These are phyloP conservation scores for Psittacula derbiana DNA, from an alignment of 2,797 vertebrate genomes.

Conservation along the genomic window DNA sequence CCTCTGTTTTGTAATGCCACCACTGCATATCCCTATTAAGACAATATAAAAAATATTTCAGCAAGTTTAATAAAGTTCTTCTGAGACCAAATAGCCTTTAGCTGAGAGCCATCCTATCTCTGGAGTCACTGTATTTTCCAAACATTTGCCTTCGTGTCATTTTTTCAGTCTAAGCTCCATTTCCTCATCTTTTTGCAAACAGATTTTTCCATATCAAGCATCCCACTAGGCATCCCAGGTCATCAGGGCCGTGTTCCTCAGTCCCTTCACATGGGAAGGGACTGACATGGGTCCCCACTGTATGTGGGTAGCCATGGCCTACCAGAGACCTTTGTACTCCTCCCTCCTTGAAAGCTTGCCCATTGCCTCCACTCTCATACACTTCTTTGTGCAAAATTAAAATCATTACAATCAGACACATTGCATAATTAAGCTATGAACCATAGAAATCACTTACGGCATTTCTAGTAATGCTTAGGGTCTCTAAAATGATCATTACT, in stretches of 20 bases:
- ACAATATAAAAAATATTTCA: background rate
- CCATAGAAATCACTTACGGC: accelerated
- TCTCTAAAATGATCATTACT: background rate
- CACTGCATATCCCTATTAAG: background rate
- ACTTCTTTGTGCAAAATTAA: background rate
- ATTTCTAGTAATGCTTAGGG: background rate
- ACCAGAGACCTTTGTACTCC: background rate
- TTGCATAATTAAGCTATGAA: background rate
- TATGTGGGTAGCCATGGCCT: background rate
- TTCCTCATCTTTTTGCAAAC: background rate
- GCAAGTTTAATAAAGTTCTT: background rate
- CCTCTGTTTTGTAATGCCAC: background rate
- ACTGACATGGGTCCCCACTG: accelerated
- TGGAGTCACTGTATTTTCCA: background rate
- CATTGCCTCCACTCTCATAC: accelerated
- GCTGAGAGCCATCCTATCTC: background rate
- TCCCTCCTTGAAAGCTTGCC: background rate
- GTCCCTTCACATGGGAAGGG: background rate
- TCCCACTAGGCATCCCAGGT: no score
- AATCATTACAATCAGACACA: background rate
- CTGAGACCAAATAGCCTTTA: background rate
- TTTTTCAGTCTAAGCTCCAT: background rate
- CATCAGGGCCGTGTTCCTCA: background rate
- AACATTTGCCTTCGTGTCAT: accelerated
- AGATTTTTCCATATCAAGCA: background rate